Base-by-base conservation (phyloP, 2,797 vertebrate species). In the Lophotriccus pileatus region DNA sequence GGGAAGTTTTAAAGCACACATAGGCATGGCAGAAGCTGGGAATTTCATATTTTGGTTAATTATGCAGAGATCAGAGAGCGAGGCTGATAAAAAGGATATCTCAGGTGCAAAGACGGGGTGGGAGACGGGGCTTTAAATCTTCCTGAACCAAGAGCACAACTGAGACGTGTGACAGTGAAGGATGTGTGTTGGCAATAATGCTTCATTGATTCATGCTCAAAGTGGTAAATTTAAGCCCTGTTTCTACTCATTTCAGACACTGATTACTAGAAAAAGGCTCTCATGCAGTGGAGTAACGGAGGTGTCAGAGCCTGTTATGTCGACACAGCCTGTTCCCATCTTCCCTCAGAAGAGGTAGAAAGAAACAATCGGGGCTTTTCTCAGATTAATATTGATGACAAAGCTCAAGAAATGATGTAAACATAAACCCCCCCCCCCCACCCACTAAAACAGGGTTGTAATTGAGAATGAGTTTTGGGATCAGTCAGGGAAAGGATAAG, bases 211-310 rank as follows among this genome's bases (percentile, higher is more conserved):
- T 95, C 94, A 72, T 89, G 92, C 56, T 93, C 81, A 58, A 39
- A 87, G 87, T 93, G 95, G 95, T 85, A 89, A 93, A 95, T 96
- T 95, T 95, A 90, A 95, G 93, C 49, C 93, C 92, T 79, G 94
- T 84, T 96, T 96, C 95, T 81, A 80, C 95, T 92, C 70, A 43
- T 89, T 90, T 75, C 93, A 96, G 93, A 82, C 94, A 67, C 62
- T 87, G 93, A 95, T 95, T 89, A 92, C 90, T 94, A 94, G 91
- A 53, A 84, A 87, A 88, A 76, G 73, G 37, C 87, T 95, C 93
- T 86, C 74, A 7, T 30, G 79, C 88, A 62, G 75, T 25, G 55
- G 92, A 93, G 92, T 94, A 90, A 83, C 17, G 1, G 67, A 90
- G 91, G 87, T 73, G 95, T 75, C 87, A 46, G 78, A 85, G 84